Base-by-base conservation (phyloP, 2,888 invertebrate genomes). In the Aromia moschata region DNA sequence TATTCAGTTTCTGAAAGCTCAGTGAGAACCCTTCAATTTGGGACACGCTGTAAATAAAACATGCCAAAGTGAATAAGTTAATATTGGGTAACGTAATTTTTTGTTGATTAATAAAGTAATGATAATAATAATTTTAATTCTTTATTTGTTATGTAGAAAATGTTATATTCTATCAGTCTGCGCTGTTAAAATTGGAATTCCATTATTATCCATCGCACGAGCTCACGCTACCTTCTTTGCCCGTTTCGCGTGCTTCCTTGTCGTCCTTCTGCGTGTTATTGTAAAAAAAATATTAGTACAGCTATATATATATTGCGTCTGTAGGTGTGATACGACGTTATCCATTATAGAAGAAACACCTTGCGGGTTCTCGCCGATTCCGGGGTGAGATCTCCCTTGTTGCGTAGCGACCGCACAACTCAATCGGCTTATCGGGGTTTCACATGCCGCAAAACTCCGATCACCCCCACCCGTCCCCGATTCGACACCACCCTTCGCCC, bases 401-500 rank as follows among this genome's bases (percentile, higher is more conserved):
- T 49, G 56, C 49, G 49, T 51, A 56, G 56, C 43, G 47, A 56
- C 49, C 49, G 49, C 56, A 51, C 43, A 56, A 37, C 64, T 63
- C 63, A 65, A 67, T 67, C 64, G 64, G 64, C 64, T 67, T 67
- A 67, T 67, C 64, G 44, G 61, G 25, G 55, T 52, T 59, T 54
- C 58, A 58, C 61, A 64, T 55, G 56, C 49, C 44, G 51, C 49
- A 51, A 56, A 56, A 56, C 44, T 56, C 55, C 55, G 46, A 55
- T 55, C 46, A 25, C 14, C 53, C 52, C 54, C 41, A 36, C 46
- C 47, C 45, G 15, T 11, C n/a, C 40, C 17, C 17, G 38, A 53
- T 51, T 37, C n/a, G 51, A 56, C 56, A 44, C 44, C 56, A 49
- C 46, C 53, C 46, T 47, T 18, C 31, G 33, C 40, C 54, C 45